phyloP scores from a whole-genome alignment of 2,797 vertebrate species.

The Buceros bicornis region DNA sequence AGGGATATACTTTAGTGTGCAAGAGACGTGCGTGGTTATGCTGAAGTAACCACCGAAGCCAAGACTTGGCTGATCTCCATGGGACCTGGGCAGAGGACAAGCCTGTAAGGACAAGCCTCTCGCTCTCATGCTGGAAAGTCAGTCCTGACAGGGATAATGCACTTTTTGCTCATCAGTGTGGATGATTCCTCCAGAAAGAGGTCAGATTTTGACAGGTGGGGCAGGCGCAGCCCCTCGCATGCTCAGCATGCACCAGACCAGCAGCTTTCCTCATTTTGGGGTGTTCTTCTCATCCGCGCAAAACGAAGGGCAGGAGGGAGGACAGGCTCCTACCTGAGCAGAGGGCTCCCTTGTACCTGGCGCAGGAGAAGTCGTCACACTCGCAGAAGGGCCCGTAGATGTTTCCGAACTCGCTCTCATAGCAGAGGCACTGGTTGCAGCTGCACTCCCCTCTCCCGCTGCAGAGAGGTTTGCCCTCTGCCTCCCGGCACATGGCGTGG shows the following conservation, averaged over 20 bases:
- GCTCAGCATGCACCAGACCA: not conserved
- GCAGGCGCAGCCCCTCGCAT: rapidly evolving
- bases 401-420: slow-evolving; percentile 95
- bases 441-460: slow-evolving; percentile 94
- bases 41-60: not conserved
- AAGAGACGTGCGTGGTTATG: not conserved
- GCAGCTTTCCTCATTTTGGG: not conserved
- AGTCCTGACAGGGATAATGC: not conserved
- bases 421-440: slow-evolving; percentile 96
- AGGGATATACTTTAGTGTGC: not conserved
- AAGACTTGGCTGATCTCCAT: not conserved
- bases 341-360: slow-evolving; percentile 93
- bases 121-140: not conserved
- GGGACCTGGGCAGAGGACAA: not conserved
- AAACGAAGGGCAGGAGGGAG: rapidly evolving
- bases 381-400: slow-evolving; percentile 98
- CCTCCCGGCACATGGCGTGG: slow-evolving; percentile 90
- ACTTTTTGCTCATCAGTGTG: not conserved
- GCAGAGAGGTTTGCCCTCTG: slow-evolving; percentile 93
- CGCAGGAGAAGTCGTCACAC: slow-evolving; percentile 97
- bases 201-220: rapidly evolving
- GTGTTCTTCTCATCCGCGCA: rapidly evolving
- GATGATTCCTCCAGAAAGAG: not conserved
- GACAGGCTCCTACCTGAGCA: slow-evolving; percentile 89
- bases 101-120: not conserved